phyloP scores from a whole-genome alignment of 2,797 vertebrate genomes.

The Parauchenoglanis ngamensis region DNA sequence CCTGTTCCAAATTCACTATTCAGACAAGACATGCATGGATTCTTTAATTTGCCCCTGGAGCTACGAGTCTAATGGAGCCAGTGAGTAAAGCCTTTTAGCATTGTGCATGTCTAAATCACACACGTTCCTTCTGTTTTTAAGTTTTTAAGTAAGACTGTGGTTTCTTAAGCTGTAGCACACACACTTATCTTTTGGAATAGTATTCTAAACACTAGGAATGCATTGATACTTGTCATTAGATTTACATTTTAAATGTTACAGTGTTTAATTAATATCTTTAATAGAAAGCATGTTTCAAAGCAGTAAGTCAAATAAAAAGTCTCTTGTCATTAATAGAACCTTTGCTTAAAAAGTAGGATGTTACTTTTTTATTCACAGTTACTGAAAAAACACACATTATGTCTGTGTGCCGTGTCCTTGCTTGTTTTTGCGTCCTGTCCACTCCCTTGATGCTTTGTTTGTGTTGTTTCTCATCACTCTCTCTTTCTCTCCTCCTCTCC shows the following conservation, averaged over 20 bases:
- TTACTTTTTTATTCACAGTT: background rate
- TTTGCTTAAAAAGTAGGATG: background rate
- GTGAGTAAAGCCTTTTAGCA: background rate
- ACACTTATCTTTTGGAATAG: background rate
- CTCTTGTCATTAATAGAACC: background rate
- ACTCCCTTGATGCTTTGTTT: slow-evolving; percentile 49
- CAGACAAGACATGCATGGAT: background rate
- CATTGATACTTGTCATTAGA: background rate
- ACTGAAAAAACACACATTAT: background rate
- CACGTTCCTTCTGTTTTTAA: background rate
- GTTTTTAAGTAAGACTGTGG: background rate
- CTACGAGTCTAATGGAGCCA: background rate
- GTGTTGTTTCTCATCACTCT: slow-evolving; percentile 46
- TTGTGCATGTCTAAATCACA: slow-evolving; percentile 42
- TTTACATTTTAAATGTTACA: background rate
- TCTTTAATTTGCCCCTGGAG: slow-evolving; percentile 1
- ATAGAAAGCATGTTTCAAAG: too few species aligned
- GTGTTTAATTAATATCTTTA: too few species aligned
- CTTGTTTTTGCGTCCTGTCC: slow-evolving; percentile 37
- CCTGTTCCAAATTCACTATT: background rate
- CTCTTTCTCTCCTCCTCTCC: slow-evolving; percentile 42
- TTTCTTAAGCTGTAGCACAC: background rate
- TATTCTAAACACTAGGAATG: background rate
- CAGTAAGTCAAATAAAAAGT: too few species aligned
- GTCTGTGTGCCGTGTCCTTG: background rate